Base-by-base conservation (phyloP, 2,888 invertebrate genomes). In the Tetranychus truncatus region DNA sequence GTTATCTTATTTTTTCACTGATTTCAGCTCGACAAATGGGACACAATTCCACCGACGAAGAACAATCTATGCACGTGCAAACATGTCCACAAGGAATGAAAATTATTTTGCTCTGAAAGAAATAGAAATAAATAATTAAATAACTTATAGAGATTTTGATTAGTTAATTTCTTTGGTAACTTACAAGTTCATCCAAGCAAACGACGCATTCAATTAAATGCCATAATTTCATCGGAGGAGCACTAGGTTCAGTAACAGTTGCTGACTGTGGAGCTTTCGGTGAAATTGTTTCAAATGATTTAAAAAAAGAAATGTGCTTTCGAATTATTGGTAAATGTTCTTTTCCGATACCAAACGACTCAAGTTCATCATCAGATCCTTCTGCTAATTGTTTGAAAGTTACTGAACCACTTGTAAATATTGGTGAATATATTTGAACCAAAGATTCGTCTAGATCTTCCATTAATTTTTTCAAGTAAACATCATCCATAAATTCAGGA, bases 81-180 rank as follows among this genome's bases (percentile, higher is more conserved):
- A 91, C 87, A 83, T 93, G 92, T 75, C 92, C 92, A 82, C 92
- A 92, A 75, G 91, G 90, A 80, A 92, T 86, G 85, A 91, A 91
- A 80, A 92, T 89, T 74, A 91, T 86, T 82, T 88, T 87, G 79
- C 88, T 45, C 55, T 55, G 75, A 69, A 77, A 77, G 72, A 9
- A 24, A 46, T 20, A 66, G 15, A 24, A 18, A 9, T 0, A 45
- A 18, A 18, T 21, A 71, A 34, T 11, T 71, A 15, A 15, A 45
- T 66, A 45, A 9, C 34, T 66, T 24, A 0, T 5, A 24, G 2
- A 0, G n/a, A 66, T 18, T 5, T 6, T 21, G 9, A 20, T 74
- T 21, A 21, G 66, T 45, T 74, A 44, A 82, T 85, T 85, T n/a
- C n/a, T 34, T 34, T 34, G 34, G 34, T 34, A 84, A 89, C 89